Evolutionary conservation across 2,888 invertebrate genomes (phyloP).

Genomic region (Pheosia tremula): DNA sequence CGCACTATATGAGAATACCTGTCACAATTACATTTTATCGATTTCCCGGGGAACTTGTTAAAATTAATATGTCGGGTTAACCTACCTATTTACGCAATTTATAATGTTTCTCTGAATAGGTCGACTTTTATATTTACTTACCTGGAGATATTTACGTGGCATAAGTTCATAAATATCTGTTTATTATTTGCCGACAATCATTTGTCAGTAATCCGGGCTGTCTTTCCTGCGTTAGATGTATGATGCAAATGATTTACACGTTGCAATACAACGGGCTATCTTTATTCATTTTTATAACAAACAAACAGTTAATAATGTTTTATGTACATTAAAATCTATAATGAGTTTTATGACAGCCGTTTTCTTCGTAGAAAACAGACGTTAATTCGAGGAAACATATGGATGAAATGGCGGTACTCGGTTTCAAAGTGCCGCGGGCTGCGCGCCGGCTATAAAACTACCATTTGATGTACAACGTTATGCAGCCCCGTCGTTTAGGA

Average conservation of each 20-base stretch:
- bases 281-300: constrained; percentile 60
- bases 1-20: constrained; percentile 36
- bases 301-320: constrained; percentile 75
- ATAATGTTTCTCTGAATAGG: too few relatives aligned
- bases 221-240: not conserved
- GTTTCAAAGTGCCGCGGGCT: constrained; percentile 79
- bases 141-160: too few relatives aligned
- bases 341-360: constrained; percentile 75
- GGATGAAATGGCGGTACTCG: constrained; percentile 78
- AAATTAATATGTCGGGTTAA: too few relatives aligned
- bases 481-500: constrained; percentile 69
- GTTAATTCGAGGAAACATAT: constrained; percentile 83
- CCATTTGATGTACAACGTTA: constrained; percentile 73
- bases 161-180: too few relatives aligned
- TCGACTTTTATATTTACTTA: too few relatives aligned
- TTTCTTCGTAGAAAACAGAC: constrained; percentile 83
- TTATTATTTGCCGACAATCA: not conserved
- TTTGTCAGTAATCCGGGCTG: not conserved
- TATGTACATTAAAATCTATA: constrained; percentile 66
- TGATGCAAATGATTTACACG: constrained; percentile 11
- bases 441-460: constrained; percentile 64
- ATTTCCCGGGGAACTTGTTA: constrained; percentile 11
- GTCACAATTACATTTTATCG: constrained; percentile 40
- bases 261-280: constrained; percentile 9
- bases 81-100: too few relatives aligned